Percentiles rank a stretch among this genome's conserved stretches.
Conservation (phyloP, 2,113 vertebrate genomes). For the Cyrtonyx montezumae region DNA sequence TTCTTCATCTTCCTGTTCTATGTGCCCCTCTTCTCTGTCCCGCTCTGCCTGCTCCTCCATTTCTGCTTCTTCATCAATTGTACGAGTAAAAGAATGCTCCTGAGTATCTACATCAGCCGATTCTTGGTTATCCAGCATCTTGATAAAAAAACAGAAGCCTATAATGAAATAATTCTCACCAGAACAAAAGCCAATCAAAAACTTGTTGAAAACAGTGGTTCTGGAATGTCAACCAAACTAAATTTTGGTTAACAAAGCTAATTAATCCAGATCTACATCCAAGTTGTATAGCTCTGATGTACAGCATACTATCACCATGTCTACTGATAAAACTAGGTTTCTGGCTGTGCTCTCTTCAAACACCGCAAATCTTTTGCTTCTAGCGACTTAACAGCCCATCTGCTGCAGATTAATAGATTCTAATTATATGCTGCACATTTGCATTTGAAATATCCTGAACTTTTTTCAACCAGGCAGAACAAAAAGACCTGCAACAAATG, state of each 20-base stretch:
- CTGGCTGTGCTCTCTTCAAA: neutral
- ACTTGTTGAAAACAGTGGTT: accelerated
- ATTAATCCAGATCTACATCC: neutral
- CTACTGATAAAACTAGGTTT: neutral
- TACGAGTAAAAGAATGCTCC: slow-evolving; percentile 93
- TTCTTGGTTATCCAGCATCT: slow-evolving; percentile 95
- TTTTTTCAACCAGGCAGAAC: neutral
- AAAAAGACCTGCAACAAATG: neutral
- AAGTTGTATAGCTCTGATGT: neutral
- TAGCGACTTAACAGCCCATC: neutral
- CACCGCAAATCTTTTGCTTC: neutral
- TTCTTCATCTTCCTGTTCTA: slow-evolving; percentile 93
- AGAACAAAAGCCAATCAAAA: neutral
- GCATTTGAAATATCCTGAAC: neutral
- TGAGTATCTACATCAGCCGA: slow-evolving; percentile 91
- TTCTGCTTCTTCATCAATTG: slow-evolving; percentile 97
- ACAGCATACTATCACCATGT: neutral
- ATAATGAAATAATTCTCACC: neutral
- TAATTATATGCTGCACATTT: neutral
- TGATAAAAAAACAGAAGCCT: neutral
- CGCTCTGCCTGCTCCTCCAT: slow-evolving; percentile 93
- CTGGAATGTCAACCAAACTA: neutral
- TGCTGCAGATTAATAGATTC: neutral
- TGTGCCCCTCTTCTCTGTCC: slow-evolving; percentile 90
- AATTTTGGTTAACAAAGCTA: neutral